Conservation (phyloP, 30 jellyfish, hydroid and myxozoan genomes). For the Turritopsis dohrnii region DNA sequence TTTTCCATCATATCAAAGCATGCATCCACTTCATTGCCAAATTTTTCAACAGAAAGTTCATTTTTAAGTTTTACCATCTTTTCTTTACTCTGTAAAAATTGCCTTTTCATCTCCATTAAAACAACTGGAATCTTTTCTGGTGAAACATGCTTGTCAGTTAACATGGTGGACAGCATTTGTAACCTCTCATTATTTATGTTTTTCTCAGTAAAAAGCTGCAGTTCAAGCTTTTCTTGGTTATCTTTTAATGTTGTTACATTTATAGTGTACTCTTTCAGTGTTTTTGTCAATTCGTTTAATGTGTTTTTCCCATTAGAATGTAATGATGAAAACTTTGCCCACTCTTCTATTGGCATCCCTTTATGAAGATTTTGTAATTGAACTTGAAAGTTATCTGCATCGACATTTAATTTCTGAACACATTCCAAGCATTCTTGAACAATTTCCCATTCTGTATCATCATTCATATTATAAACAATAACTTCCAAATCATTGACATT, state of each 20-base stretch:
- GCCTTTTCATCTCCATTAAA: not conserved
- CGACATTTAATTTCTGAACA: not conserved
- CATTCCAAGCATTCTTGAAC: not conserved
- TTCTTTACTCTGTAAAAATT: not conserved
- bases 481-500: not conserved
- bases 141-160: not conserved
- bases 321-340: not conserved
- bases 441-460: not conserved
- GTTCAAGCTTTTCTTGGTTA: not conserved
- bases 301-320: not conserved
- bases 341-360: conserved; percentile 2
- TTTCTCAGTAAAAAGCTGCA: not conserved
- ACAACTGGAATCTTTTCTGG: not conserved
- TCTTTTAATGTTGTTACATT: not conserved
- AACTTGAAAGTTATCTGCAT: not conserved
- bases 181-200: not conserved
- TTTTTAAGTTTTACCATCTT: too few species aligned
- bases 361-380: not conserved
- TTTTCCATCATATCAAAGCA: not conserved
- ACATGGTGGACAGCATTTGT: not conserved
- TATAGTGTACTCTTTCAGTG: not conserved
- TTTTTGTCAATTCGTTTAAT: not conserved
- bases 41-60: not conserved
- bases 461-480: not conserved
- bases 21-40: not conserved